These are phyloP conservation scores for Apodemus sylvaticus DNA, from an alignment of 2,113 vertebrate species.

Conservation along the genomic window DNA sequence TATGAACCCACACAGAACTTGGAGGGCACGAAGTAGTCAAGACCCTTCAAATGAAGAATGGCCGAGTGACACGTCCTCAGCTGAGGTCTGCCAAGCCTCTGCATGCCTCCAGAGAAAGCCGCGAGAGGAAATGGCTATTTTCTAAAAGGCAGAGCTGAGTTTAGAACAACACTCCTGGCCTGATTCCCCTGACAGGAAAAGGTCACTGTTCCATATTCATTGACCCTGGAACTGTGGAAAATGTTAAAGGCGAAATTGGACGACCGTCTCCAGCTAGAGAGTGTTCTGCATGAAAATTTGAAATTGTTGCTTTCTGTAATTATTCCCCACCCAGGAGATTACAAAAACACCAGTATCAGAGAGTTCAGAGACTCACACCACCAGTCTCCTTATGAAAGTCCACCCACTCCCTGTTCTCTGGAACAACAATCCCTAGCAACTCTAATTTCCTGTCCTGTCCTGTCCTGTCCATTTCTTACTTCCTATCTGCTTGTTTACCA, in stretches of 20 bases:
- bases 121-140: neutral
- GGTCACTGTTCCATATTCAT: neutral
- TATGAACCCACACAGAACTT: no score
- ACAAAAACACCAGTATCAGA: neutral
- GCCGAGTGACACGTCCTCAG: neutral
- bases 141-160: neutral
- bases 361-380: neutral
- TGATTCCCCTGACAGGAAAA: slow-evolving; percentile 1
- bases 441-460: neutral
- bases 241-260: neutral
- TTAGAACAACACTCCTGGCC: neutral
- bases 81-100: neutral
- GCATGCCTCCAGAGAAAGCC: neutral
- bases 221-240: neutral
- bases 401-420: neutral
- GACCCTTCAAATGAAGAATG: neutral
- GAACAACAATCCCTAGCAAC: neutral
- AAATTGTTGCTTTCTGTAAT: neutral
- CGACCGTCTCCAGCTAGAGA: neutral
- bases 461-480: neutral
- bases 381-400: neutral
- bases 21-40: neutral
- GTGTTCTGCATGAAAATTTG: neutral
- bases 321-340: neutral
- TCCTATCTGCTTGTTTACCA: neutral